phyloP scores from a whole-genome alignment of 2,797 vertebrate genomes.

The Squalus acanthias region DNA sequence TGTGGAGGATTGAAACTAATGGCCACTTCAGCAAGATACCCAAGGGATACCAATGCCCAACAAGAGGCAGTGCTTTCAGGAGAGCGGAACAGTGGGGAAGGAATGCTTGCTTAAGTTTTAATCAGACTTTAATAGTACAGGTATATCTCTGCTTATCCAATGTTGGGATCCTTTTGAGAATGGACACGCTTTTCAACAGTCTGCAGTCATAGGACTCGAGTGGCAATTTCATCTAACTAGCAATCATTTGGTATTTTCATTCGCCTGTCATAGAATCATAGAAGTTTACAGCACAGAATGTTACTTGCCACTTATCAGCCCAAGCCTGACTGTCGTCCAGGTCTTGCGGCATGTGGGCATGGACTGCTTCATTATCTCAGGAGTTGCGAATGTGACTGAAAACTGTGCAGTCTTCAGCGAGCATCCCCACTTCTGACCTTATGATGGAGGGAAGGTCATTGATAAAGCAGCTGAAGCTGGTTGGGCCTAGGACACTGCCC shows the following conservation, averaged over 20 bases:
- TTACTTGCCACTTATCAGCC: too few species aligned
- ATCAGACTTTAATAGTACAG: background rate
- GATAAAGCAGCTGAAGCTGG: too few species aligned
- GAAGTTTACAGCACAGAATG: too few species aligned
- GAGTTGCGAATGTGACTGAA: too few species aligned
- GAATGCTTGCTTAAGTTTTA: constrained; percentile 14
- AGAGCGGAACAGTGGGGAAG: background rate
- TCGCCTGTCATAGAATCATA: background rate
- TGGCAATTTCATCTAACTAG: too few species aligned
- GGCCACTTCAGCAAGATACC: background rate
- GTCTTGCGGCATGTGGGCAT: too few species aligned
- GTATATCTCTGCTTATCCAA: background rate
- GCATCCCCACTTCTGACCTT: too few species aligned
- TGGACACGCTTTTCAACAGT: background rate
- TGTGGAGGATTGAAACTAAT: background rate
- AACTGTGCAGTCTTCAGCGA: too few species aligned
- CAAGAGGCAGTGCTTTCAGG: background rate
- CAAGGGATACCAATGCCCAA: background rate
- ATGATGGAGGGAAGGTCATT: too few species aligned
- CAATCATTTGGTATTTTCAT: background rate
- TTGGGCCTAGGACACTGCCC: too few species aligned
- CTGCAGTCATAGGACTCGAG: background rate
- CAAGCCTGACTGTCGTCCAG: too few species aligned
- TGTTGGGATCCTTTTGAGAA: background rate
- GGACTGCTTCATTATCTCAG: too few species aligned